Conservation (phyloP, 1,140 invertebrate genomes). For the Halictus rubicundus region DNA sequence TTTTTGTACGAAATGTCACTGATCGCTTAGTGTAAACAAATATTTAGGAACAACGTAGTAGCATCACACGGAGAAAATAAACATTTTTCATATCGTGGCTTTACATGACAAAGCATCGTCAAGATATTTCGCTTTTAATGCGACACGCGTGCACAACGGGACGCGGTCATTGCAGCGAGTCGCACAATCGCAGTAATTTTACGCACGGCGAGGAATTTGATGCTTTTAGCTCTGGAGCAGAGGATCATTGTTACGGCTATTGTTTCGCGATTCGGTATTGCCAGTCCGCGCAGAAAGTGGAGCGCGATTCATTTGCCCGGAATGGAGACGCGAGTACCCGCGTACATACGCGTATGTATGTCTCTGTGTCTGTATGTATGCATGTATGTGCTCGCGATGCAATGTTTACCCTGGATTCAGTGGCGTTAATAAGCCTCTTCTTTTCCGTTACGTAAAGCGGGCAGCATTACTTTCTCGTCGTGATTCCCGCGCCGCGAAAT, state of each 20-base stretch:
- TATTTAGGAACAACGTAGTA: too few relatives aligned
- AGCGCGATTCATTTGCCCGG: conserved; percentile 16
- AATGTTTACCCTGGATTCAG: conserved; percentile 28
- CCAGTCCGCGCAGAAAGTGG: conserved; percentile 6
- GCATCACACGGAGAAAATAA: too few relatives aligned
- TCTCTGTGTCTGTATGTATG: too few relatives aligned
- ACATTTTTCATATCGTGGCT: too few relatives aligned
- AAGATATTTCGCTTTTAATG: too few relatives aligned
- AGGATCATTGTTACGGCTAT: background rate
- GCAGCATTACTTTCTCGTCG: conserved; percentile 40
- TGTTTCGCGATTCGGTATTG: background rate
- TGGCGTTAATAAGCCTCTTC: conserved; percentile 37
- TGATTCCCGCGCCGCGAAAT: conserved; percentile 25
- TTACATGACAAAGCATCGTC: too few relatives aligned
- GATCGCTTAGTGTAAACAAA: too few relatives aligned
- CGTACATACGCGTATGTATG: background rate
- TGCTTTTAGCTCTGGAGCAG: background rate
- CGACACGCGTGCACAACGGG: background rate
- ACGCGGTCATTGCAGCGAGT: background rate
- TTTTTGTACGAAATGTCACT: too few relatives aligned
- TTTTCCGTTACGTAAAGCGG: conserved; percentile 48
- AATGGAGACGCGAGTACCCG: background rate
- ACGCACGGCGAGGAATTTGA: background rate
- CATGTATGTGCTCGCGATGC: background rate
- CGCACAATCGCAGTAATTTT: background rate